phyloP scores from a whole-genome alignment of 2,888 invertebrate species.

The Eristalinus sepulchralis region DNA sequence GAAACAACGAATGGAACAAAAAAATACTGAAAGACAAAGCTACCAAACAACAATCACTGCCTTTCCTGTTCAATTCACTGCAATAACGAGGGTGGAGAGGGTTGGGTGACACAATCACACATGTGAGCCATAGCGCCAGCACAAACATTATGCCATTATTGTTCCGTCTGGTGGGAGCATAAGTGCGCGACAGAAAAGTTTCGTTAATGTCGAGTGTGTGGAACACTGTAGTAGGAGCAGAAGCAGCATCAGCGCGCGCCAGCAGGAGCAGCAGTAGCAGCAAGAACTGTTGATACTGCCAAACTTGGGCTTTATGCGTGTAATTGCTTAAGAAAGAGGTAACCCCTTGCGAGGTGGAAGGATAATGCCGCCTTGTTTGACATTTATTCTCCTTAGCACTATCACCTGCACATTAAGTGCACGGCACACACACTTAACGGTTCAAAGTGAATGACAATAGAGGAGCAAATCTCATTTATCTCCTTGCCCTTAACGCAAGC shows the following conservation, averaged over 20 bases:
- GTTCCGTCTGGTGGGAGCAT: constrained; percentile 3
- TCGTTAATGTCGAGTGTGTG: background rate
- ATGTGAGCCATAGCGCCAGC: constrained; percentile 1
- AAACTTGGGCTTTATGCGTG: constrained; percentile 41
- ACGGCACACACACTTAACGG: constrained; percentile 22
- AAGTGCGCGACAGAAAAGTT: background rate
- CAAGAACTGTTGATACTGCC: background rate
- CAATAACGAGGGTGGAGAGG: background rate
- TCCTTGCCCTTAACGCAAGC: background rate
- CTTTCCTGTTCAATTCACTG: constrained; percentile 39
- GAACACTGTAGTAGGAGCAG: background rate
- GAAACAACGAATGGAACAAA: constrained; percentile 2
- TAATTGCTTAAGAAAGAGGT: constrained; percentile 32
- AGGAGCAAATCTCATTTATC: constrained; percentile 41
- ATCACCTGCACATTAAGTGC: constrained; percentile 42
- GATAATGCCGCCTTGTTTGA: constrained; percentile 20
- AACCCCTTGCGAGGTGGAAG: background rate
- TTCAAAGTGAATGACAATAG: constrained; percentile 23
- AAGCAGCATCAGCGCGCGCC: background rate
- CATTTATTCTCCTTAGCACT: constrained; percentile 29
- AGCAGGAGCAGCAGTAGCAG: background rate
- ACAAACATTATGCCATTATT: background rate
- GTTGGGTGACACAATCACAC: background rate
- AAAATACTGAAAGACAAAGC: background rate
- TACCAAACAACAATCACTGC: constrained; percentile 36